These are phyloP conservation scores for Philypnodon macrostomus DNA, from an alignment of 2,797 vertebrate species.

Conservation along the genomic window DNA sequence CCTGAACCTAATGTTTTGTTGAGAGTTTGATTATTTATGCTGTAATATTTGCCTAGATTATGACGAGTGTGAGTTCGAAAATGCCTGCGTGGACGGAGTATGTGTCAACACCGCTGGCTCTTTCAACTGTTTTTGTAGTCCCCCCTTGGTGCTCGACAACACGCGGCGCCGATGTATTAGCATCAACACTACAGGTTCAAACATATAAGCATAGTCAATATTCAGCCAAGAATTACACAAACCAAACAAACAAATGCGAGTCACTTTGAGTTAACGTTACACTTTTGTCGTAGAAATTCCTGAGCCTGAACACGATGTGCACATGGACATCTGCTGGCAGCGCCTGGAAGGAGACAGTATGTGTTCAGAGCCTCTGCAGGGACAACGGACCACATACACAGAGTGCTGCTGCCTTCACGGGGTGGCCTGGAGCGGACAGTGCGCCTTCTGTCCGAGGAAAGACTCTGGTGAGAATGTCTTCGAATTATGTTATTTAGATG, in stretches of 20 bases:
- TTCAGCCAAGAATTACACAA: neutral
- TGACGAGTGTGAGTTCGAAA: slow-evolving; percentile 72
- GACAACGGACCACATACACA: slow-evolving; percentile 73
- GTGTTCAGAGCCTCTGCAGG: slow-evolving; percentile 64
- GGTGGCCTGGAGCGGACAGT: slow-evolving; percentile 77
- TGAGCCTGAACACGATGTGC: slow-evolving; percentile 54
- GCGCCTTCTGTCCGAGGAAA: slow-evolving; percentile 76
- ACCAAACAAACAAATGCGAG: neutral
- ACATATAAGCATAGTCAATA: neutral
- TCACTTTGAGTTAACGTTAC: neutral
- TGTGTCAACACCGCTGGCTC: slow-evolving; percentile 80
- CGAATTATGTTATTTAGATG: too few species aligned
- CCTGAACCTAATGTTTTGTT: neutral
- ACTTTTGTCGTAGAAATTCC: slow-evolving; percentile 42
- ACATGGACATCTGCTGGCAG: slow-evolving; percentile 79
- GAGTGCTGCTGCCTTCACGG: slow-evolving; percentile 81
- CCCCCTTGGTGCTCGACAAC: slow-evolving; percentile 73
- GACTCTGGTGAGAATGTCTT: slow-evolving; percentile 72
- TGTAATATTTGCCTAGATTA: slow-evolving; percentile 59
- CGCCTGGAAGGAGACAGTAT: slow-evolving; percentile 62
- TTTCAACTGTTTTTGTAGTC: slow-evolving; percentile 81
- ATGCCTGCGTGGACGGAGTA: slow-evolving; percentile 66
- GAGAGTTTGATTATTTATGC: slow-evolving; percentile 2
- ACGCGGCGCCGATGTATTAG: slow-evolving; percentile 66
- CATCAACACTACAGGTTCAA: slow-evolving; percentile 70